Conservation (phyloP, 1,140 invertebrate species). For the Phortica variegata region DNA sequence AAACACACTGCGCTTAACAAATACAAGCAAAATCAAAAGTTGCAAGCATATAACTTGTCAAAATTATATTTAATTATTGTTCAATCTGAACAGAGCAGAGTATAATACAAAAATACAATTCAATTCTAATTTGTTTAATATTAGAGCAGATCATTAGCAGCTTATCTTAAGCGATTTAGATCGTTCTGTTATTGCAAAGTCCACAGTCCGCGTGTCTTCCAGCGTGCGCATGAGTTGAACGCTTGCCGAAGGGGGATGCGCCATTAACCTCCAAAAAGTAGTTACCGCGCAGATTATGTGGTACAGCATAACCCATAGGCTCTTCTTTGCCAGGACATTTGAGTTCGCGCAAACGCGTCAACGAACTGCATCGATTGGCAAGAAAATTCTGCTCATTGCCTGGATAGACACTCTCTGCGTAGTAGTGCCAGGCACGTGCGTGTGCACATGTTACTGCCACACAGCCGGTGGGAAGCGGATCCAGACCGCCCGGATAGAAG, state of each 20-base stretch:
- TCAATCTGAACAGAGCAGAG: not conserved
- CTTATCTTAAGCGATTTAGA: not conserved
- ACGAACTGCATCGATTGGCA: constrained; percentile 36
- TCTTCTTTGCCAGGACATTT: constrained; percentile 26
- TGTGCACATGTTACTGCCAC: constrained; percentile 66
- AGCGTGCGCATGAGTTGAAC: not conserved
- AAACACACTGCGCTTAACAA: too few species aligned
- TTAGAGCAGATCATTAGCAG: not conserved
- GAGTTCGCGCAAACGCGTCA: constrained; percentile 22
- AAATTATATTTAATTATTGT: not conserved
- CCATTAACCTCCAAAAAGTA: constrained; percentile 42
- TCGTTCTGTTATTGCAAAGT: not conserved
- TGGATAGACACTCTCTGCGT: constrained; percentile 62
- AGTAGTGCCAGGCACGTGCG: constrained; percentile 63
- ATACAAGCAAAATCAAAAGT: not conserved
- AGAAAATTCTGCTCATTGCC: constrained; percentile 49
- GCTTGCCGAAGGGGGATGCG: constrained; percentile 27
- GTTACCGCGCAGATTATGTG: constrained; percentile 35
- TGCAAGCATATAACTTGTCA: not conserved
- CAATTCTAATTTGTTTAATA: too few species aligned
- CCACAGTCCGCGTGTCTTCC: too few species aligned
- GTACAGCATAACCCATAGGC: constrained; percentile 44
- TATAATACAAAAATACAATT: not conserved
- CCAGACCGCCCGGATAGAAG: constrained; percentile 67
- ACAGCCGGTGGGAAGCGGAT: constrained; percentile 58